Base-by-base conservation (phyloP, 2,888 invertebrate species). In the Blera fallax region DNA sequence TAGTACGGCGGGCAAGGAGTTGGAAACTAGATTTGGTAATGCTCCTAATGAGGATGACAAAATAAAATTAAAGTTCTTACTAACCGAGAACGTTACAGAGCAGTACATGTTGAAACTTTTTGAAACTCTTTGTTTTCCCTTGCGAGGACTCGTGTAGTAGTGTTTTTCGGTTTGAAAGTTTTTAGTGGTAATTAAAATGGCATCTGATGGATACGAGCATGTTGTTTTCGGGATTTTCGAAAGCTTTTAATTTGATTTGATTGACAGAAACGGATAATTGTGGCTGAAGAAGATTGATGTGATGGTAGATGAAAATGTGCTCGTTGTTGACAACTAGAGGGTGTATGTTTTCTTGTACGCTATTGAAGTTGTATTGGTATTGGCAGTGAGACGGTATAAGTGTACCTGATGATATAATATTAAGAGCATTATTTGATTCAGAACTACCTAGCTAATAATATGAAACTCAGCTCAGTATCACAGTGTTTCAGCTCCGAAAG, bases 61-160 rank as follows among this genome's bases (percentile, higher is more conserved):
- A 84, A 84, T 84, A 56, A 73, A 79, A 84, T 79, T 84, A 69
- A 84, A 79, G 62, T 79, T 69, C 29, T 73, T 29, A 24, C 48
- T 45, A 62, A 54, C 27, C 32, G 52, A 60, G 65, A 24, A 14
- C 37, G 37, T 32, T 10, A 52, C 48, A 11, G 45, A 16, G 60
- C 16, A n/a, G 32, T 8, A 45, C 14, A 58, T 40, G 37, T 37
- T 21, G 14, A 69, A 77, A 52, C 69, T 64, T 70, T 21, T 58
- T 2, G n/a, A 40, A 58, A 14, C 14, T 34, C 34, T 48, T 58
- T 48, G 10, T 45, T 48, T 18, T 34, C 58, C 48, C 45, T 32
- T 7, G 34, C 8, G 60, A 40, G 24, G 58, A 27, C 54, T 64
- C 8, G 45, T 54, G 54, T 40, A 21, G 21, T 32, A 2, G 52